These are phyloP conservation scores for Gastrophysa polygoni DNA, from an alignment of 2,888 invertebrate species.

Conservation along the genomic window DNA sequence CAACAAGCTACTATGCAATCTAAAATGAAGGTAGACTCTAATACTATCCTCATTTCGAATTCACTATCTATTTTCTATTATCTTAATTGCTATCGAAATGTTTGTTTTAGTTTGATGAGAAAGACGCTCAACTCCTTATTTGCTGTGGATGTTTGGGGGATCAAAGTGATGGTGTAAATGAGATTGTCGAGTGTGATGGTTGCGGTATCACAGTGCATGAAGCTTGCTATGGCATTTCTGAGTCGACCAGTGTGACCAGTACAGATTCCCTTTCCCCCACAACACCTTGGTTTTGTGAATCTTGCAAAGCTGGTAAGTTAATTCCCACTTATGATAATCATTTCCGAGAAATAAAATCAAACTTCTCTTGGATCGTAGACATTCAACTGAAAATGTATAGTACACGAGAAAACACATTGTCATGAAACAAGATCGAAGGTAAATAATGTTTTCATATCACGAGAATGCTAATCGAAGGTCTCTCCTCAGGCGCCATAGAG, in stretches of 20 bases:
- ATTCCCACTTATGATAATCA: no score
- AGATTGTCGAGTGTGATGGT: slow-evolving; percentile 96
- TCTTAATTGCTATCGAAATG: neutral
- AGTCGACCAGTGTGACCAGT: slow-evolving; percentile 88
- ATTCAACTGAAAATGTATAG: no score
- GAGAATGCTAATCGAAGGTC: neutral
- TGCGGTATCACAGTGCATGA: slow-evolving; percentile 97
- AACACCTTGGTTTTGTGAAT: slow-evolving; percentile 99
- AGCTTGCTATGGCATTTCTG: slow-evolving; percentile 95
- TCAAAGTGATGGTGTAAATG: slow-evolving; percentile 90
- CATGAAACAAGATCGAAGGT: no score
- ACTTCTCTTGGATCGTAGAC: no score
- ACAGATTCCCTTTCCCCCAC: slow-evolving; percentile 94
- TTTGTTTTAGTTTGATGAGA: slow-evolving; percentile 44
- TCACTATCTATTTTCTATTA: neutral
- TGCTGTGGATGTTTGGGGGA: slow-evolving; percentile 95
- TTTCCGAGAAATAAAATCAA: no score
- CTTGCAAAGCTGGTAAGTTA: slow-evolving; percentile 75
- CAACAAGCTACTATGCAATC: slow-evolving; percentile 54
- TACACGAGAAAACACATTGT: no score
- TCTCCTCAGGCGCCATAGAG: slow-evolving; percentile 69
- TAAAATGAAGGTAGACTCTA: slow-evolving; percentile 39
- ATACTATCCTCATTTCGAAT: neutral
- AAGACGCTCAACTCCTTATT: slow-evolving; percentile 72
- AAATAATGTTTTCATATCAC: no score